phyloP scores from a whole-genome alignment of 2,888 invertebrate species.

The Hirtodrosophila duncani region DNA sequence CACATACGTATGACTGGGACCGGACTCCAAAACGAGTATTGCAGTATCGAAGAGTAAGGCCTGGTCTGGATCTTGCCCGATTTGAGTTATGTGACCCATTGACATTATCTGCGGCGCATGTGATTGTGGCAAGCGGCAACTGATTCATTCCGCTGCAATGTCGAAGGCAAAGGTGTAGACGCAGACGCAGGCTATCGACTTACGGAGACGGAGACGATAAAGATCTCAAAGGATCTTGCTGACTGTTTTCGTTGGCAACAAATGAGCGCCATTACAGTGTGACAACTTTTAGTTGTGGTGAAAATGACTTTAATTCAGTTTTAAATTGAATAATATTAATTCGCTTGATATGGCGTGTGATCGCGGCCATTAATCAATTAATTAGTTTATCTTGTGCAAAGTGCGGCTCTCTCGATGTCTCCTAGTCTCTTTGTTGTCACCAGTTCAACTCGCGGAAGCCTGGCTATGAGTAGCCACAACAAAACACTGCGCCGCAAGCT shows the following conservation, averaged over 20 bases:
- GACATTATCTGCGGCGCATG: constrained; percentile 60
- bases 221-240: constrained; percentile 77
- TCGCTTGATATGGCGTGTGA: constrained; percentile 72
- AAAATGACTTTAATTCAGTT: constrained; percentile 75
- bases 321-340: constrained; percentile 76
- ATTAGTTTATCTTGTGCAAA: constrained; percentile 65
- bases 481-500: constrained; percentile 1
- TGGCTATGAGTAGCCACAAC: no score
- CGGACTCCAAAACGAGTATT: no score
- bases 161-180: neutral
- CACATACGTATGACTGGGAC: constrained; percentile 27
- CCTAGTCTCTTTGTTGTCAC: constrained; percentile 20
- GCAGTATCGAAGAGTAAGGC: no score
- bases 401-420: constrained; percentile 12
- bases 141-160: constrained; percentile 54
- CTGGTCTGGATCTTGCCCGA: constrained; percentile 34
- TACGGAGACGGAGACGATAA: constrained; percentile 61
- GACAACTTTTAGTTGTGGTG: constrained; percentile 77
- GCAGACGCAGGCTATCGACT: constrained; percentile 47
- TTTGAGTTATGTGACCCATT: constrained; percentile 68
- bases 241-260: constrained; percentile 64
- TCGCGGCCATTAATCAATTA: constrained; percentile 74
- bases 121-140: constrained; percentile 65
- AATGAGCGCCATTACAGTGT: constrained; percentile 73
- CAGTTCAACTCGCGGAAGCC: no score